Percentiles rank a stretch among this genome's conserved stretches.
Evolutionary conservation across 2,888 invertebrate genomes (phyloP).

Genomic region (Phaedon cochleariae): DNA sequence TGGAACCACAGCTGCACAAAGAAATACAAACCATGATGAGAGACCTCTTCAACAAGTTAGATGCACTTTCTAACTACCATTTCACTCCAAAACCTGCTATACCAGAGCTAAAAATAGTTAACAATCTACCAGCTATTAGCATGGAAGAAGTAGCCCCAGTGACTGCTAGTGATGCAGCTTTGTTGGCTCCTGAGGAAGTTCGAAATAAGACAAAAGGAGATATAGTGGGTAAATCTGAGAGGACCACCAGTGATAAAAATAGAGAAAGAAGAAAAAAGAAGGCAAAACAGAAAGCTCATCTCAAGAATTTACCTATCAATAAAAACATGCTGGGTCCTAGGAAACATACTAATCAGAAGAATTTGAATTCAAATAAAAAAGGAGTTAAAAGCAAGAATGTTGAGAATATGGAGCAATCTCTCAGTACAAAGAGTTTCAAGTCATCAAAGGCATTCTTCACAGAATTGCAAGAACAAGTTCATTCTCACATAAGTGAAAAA

Average conservation of each 20-base stretch:
- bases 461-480: slow-evolving; percentile 81
- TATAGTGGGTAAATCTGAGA: slow-evolving; percentile 71
- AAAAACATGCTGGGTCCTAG: slow-evolving; percentile 52
- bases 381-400: slow-evolving; percentile 72
- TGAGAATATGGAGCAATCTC: slow-evolving; percentile 64
- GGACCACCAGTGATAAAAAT: slow-evolving; percentile 86
- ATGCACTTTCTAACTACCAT: slow-evolving; percentile 93
- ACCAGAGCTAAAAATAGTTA: slow-evolving; percentile 89
- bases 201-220: slow-evolving; percentile 68
- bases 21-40: slow-evolving; percentile 80
- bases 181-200: slow-evolving; percentile 94
- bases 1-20: slow-evolving; percentile 79
- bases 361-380: slow-evolving; percentile 68
- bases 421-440: slow-evolving; percentile 66
- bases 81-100: slow-evolving; percentile 88
- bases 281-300: slow-evolving; percentile 70
- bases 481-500: slow-evolving; percentile 65
- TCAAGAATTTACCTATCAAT: slow-evolving; percentile 59
- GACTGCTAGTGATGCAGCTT: slow-evolving; percentile 81
- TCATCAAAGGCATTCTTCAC: slow-evolving; percentile 88
- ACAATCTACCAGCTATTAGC: slow-evolving; percentile 87
- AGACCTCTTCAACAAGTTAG: slow-evolving; percentile 83
- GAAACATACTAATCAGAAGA: slow-evolving; percentile 3
- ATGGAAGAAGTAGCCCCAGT: slow-evolving; percentile 97
- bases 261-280: slow-evolving; percentile 90